Evolutionary conservation across 2,797 vertebrate species (phyloP), one percentile per base, ranked within the genome.

Genomic region (Microctenopoma stevenorrisi): DNA sequence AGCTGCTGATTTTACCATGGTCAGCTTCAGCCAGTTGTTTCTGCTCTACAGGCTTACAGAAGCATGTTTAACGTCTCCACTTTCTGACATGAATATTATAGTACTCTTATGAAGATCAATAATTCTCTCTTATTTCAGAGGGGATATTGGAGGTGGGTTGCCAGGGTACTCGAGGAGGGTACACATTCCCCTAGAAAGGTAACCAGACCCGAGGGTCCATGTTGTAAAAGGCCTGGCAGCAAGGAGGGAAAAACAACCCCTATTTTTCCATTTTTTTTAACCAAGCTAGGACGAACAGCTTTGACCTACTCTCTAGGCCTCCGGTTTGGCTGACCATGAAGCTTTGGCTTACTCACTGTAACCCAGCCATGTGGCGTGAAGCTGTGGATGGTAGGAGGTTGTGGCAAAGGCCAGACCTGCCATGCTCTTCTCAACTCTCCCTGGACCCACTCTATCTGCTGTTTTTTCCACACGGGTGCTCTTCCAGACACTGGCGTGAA

Each of bases 331-430:
- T 87, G 86, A 89, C 86, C 88, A 68, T 80, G 85, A 89, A 84
- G 87, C 82, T 89, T 75, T 85, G 88, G 83, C 90, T 89, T 86
- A 86, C 87, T 92, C 78, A 42, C 86, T 92, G 88, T 90, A 90
- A 93, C 88, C 91, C 89, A 92, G 86, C 89, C 88, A 90, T 94
- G 91, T 91, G 87, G 43, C 82, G 84, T 82, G 76, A 86, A 86
- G 86, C 76, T 83, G 76, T 52, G 69, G 83, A 86, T 86, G 85
- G 86, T 83, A 90, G 81, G 70, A 79, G 83, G 78, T 91, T 81
- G 68, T 80, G 82, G 79, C 86, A 83, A 83, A 76, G 82, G 79
- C 86, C 81, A 86, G 73, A 81, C 71, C 86, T 91, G 86, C 91
- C 84, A 87, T 88, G 89, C 88, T 90, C 81, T 61, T 79, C 81